phyloP scores from a whole-genome alignment of 53 echinoderm and acorn worm genomes.

The Actinopyga echinites region DNA sequence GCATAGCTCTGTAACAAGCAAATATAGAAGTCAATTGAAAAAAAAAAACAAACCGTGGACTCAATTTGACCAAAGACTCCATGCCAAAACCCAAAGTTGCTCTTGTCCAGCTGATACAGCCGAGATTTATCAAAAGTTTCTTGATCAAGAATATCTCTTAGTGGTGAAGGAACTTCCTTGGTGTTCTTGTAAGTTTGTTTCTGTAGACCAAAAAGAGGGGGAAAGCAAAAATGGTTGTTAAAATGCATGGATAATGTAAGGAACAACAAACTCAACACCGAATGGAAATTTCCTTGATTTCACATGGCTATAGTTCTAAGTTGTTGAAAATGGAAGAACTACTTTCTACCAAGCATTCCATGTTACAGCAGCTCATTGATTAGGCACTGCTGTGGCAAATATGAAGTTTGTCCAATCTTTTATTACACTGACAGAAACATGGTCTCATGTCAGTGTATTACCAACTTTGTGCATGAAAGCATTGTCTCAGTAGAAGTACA shows the following conservation, averaged over 20 bases:
- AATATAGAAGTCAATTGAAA: neutral
- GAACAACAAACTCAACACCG: neutral
- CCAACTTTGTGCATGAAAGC: too few species aligned
- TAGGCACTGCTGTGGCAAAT: too few species aligned
- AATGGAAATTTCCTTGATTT: neutral
- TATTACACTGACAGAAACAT: too few species aligned
- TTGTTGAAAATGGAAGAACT: too few species aligned
- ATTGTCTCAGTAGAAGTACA: too few species aligned
- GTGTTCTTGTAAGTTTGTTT: constrained; percentile 77
- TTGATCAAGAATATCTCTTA: constrained; percentile 74
- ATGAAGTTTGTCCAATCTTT: too few species aligned
- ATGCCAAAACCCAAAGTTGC: constrained; percentile 94
- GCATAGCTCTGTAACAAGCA: neutral
- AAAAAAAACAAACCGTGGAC: constrained; percentile 64
- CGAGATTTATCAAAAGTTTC: constrained; percentile 95
- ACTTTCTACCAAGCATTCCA: too few species aligned
- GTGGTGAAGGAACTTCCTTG: constrained; percentile 75
- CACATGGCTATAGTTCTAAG: neutral
- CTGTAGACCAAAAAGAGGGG: constrained; percentile 50
- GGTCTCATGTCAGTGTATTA: too few species aligned
- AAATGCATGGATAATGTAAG: neutral
- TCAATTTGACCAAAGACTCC: constrained; percentile 84
- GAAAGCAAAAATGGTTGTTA: neutral
- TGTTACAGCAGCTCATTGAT: too few species aligned
- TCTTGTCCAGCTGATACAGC: constrained; percentile 86